A percentile compares a stretch with the other conserved stretches of the same genome.
phyloP scores from a whole-genome alignment of 2,113 vertebrate genomes.

The Trochalopteron elliotii region DNA sequence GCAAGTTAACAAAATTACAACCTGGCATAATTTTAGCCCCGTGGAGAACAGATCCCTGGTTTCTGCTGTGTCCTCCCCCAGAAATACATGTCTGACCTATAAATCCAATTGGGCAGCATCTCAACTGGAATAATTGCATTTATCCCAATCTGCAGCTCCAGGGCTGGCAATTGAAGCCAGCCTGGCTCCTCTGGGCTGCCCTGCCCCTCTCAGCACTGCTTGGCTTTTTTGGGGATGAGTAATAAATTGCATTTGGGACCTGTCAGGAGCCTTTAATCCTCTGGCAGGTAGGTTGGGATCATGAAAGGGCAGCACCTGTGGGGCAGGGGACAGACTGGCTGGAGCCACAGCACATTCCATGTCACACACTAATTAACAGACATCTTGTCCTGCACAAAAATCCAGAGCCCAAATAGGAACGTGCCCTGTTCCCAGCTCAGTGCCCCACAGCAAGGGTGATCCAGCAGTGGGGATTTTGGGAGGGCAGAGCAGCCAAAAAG shows the following conservation, averaged over 20 bases:
- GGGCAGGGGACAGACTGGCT: neutral
- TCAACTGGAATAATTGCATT: conserved; percentile 25
- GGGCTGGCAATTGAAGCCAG: rapidly evolving
- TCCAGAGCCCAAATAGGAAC: rapidly evolving
- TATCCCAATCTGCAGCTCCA: neutral
- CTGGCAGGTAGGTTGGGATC: neutral
- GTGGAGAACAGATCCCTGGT: neutral
- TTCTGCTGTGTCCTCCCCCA: neutral
- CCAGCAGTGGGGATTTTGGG: neutral
- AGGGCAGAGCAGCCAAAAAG: neutral
- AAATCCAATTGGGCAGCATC: conserved; percentile 10
- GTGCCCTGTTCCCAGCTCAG: neutral
- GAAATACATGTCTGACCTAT: neutral
- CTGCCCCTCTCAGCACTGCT: neutral
- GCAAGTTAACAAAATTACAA: neutral
- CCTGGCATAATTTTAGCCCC: neutral
- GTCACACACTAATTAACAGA: rapidly evolving
- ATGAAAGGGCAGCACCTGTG: neutral
- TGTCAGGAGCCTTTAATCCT: neutral
- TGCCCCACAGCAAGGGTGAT: neutral
- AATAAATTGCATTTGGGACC: neutral
- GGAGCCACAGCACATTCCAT: neutral
- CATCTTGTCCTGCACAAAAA: neutral
- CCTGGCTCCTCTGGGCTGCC: neutral
- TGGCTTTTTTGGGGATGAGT: neutral